Evolutionary conservation across 2,888 invertebrate species (phyloP).

Genomic region (Byasa hedistus): DNA sequence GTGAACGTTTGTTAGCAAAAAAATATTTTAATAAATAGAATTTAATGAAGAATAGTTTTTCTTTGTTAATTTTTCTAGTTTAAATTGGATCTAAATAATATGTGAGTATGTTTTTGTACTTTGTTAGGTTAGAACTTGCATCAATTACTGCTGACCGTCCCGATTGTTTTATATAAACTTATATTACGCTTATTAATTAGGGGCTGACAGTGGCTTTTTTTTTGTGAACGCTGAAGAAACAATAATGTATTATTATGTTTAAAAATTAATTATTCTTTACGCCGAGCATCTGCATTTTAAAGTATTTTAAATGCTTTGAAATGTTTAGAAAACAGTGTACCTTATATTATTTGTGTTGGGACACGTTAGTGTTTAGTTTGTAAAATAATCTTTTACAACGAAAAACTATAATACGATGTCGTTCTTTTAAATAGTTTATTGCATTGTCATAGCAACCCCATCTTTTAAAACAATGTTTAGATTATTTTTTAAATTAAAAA

Average conservation of each 20-base stretch:
- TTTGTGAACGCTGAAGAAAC: constrained; percentile 44
- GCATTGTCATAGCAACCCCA: constrained; percentile 1
- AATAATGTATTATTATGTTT: constrained; percentile 32
- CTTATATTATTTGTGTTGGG: not conserved
- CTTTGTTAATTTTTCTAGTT: constrained; percentile 25
- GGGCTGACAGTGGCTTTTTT: constrained; percentile 73
- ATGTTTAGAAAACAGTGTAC: not conserved
- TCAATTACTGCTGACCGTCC: constrained; percentile 70
- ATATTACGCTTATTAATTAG: constrained; percentile 65
- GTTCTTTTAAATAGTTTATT: not conserved
- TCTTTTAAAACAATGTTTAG: constrained; percentile 10
- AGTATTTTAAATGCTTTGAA: constrained; percentile 35
- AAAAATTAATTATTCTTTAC: constrained; percentile 30
- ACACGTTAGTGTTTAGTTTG: not conserved
- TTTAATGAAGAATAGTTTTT: constrained; percentile 3
- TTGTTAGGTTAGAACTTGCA: constrained; percentile 74
- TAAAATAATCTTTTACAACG: not conserved
- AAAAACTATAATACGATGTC: not conserved
- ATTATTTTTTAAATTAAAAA: constrained; percentile 20
- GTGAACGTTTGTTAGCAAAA: constrained; percentile 18
- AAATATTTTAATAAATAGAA: constrained; percentile 8
- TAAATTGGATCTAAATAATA: constrained; percentile 40
- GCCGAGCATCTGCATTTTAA: constrained; percentile 38
- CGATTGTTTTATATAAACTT: constrained; percentile 57
- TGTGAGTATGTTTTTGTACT: constrained; percentile 57